These are phyloP conservation scores for Pipra filicauda DNA, from an alignment of 2,113 vertebrate genomes.

Conservation along the genomic window DNA sequence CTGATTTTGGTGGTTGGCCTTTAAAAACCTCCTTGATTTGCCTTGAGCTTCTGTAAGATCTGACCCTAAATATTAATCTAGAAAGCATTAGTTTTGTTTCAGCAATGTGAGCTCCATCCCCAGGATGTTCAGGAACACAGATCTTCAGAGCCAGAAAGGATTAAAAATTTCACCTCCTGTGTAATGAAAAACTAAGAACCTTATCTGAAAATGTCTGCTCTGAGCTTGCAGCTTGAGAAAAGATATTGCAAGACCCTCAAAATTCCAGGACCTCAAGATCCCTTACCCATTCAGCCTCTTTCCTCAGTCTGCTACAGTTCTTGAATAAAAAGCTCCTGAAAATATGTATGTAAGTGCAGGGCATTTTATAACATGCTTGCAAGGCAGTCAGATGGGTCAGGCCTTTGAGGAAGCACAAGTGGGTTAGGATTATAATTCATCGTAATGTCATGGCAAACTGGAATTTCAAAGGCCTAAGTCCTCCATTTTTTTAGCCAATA, in stretches of 20 bases:
- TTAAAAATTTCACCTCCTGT: not conserved
- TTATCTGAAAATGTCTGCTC: not conserved
- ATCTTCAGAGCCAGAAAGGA: constrained; percentile 15
- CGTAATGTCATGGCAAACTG: constrained; percentile 44
- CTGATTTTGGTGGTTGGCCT: not conserved
- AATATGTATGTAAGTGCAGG: constrained; percentile 13
- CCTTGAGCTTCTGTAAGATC: not conserved
- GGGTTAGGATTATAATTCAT: constrained; percentile 56
- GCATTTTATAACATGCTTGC: constrained; percentile 31
- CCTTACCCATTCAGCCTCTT: not conserved
- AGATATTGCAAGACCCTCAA: not conserved
- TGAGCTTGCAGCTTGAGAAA: not conserved
- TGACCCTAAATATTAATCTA: constrained; percentile 15
- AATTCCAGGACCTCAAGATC: not conserved
- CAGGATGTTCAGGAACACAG: not conserved
- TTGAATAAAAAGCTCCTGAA: constrained; percentile 16
- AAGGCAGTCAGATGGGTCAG: constrained; percentile 1
- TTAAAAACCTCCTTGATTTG: not conserved
- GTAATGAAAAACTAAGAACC: constrained; percentile 9
- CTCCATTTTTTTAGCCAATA: constrained; percentile 51
- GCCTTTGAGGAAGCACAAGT: constrained; percentile 43
- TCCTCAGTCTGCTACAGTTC: not conserved
- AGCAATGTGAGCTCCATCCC: not conserved
- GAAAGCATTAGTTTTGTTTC: constrained; percentile 9
- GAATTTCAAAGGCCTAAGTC: constrained; percentile 31